phyloP scores from a whole-genome alignment of 1,140 invertebrate species.

The Melipona quadrifasciata region DNA sequence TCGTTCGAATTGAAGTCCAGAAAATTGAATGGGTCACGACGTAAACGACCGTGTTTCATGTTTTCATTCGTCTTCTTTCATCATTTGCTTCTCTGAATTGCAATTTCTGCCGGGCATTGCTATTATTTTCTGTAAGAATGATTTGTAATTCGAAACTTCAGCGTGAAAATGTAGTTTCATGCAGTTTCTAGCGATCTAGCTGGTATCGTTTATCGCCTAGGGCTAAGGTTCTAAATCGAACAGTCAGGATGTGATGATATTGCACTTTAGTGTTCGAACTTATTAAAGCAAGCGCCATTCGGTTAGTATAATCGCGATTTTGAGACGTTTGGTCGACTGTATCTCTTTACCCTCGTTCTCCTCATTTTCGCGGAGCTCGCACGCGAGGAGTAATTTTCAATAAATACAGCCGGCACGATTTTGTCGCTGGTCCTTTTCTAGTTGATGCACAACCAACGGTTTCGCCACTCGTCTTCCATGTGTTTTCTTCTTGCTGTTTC shows the following conservation, averaged over 20 bases:
- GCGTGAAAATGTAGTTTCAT: background rate
- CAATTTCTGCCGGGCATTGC: slow-evolving; percentile 38
- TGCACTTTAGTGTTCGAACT: slow-evolving; percentile 47
- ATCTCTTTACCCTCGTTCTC: background rate
- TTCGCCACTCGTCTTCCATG: background rate
- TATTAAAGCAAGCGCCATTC: slow-evolving; percentile 43
- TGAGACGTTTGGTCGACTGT: slow-evolving; percentile 16
- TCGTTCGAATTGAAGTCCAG: slow-evolving; percentile 42
- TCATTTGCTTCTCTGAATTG: slow-evolving; percentile 23
- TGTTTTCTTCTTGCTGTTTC: background rate
- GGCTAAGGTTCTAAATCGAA: background rate
- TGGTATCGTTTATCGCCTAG: background rate
- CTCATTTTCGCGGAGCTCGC: slow-evolving; percentile 26
- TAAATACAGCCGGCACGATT: slow-evolving; percentile 46
- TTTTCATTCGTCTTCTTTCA: slow-evolving; percentile 9
- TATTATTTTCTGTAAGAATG: background rate
- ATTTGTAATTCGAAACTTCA: background rate
- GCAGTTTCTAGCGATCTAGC: background rate
- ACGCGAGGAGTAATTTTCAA: slow-evolving; percentile 69
- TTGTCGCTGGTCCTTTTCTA: slow-evolving; percentile 38
- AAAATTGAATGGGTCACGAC: slow-evolving; percentile 60
- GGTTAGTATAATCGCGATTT: slow-evolving; percentile 48
- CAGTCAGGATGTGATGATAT: slow-evolving; percentile 41
- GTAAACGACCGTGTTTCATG: slow-evolving; percentile 33
- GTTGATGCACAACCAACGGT: slow-evolving; percentile 18